A percentile compares a stretch with the other conserved stretches of the same genome.
Evolutionary conservation across 2,888 invertebrate genomes (phyloP).

Genomic region (Carcina quercana): DNA sequence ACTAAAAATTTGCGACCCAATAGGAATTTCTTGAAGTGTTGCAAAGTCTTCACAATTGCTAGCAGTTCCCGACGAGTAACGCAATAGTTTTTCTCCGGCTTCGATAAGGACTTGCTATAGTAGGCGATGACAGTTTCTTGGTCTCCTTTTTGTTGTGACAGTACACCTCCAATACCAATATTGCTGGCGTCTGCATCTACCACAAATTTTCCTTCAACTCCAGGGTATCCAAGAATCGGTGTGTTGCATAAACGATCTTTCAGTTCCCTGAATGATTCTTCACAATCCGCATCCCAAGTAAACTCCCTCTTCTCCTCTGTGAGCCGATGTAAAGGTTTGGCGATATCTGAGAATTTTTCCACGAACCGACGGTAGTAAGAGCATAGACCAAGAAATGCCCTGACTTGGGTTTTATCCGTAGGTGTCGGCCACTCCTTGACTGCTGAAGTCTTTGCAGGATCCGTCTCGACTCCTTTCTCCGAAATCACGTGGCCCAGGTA

Average conservation of each 20-base stretch:
- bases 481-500: slow-evolving; percentile 15
- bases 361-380: slow-evolving; percentile 14
- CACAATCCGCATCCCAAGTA: slow-evolving; percentile 13
- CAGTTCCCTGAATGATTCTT: slow-evolving; percentile 9
- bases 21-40: slow-evolving; percentile 13
- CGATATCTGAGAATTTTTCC: slow-evolving; percentile 13
- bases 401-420: slow-evolving; percentile 12
- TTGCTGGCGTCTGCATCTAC: slow-evolving; percentile 14
- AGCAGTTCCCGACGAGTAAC: slow-evolving; percentile 11
- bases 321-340: slow-evolving; percentile 8
- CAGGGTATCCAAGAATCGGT: slow-evolving; percentile 15
- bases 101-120: slow-evolving; percentile 4
- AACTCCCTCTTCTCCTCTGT: slow-evolving; percentile 5
- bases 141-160: slow-evolving; percentile 6
- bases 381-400: slow-evolving; percentile 15
- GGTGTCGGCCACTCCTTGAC: slow-evolving; percentile 17
- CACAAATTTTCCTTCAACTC: slow-evolving; percentile 10
- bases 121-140: slow-evolving; percentile 14
- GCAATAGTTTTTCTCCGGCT: slow-evolving; percentile 7
- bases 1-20: slow-evolving; percentile 8
- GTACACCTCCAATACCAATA: slow-evolving; percentile 13
- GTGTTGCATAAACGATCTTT: slow-evolving; percentile 10
- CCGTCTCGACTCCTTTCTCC: slow-evolving; percentile 11
- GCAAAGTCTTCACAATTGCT: slow-evolving; percentile 11
- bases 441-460: slow-evolving; percentile 14